These are phyloP conservation scores for Hyperoplus lanceolatus DNA, from an alignment of 2,797 vertebrate species.

Conservation along the genomic window DNA sequence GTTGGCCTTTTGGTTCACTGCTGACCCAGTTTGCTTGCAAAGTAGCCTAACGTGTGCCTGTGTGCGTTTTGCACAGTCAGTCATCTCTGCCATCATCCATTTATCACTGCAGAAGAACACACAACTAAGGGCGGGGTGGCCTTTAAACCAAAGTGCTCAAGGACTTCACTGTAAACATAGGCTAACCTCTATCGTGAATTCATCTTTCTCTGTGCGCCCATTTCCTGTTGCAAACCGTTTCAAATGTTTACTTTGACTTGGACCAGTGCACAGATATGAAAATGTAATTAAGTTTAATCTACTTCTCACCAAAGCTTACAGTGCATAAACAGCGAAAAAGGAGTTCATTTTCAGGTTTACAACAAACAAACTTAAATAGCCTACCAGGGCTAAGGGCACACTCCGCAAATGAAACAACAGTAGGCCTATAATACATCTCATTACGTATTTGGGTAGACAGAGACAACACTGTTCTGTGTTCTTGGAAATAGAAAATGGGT, in stretches of 20 bases:
- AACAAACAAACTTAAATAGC: background rate
- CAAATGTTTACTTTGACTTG: slow-evolving; percentile 44
- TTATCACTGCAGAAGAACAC: slow-evolving; percentile 28
- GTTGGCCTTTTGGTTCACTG: slow-evolving; percentile 17
- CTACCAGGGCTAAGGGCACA: slow-evolving; percentile 10
- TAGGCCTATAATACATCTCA: background rate
- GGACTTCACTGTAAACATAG: slow-evolving; percentile 42
- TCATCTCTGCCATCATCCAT: slow-evolving; percentile 37
- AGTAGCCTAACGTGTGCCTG: background rate
- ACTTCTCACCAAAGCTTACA: background rate
- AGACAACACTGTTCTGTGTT: background rate
- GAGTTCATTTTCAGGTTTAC: background rate
- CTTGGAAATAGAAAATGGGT: background rate
- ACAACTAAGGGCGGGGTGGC: slow-evolving; percentile 18
- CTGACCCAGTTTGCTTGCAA: slow-evolving; percentile 36
- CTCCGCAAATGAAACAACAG: background rate
- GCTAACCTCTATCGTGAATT: slow-evolving; percentile 6
- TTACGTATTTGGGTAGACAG: background rate
- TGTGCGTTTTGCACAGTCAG: slow-evolving; percentile 19
- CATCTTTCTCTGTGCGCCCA: slow-evolving; percentile 16
- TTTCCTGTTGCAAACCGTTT: slow-evolving; percentile 56
- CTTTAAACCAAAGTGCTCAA: slow-evolving; percentile 33
- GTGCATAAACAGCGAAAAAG: background rate
- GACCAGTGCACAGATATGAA: slow-evolving; percentile 20
- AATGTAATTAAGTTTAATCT: slow-evolving; percentile 28